These are phyloP conservation scores for Schizopygopsis pylzovi DNA, from an alignment of 2,797 vertebrate species.

Conservation along the genomic window DNA sequence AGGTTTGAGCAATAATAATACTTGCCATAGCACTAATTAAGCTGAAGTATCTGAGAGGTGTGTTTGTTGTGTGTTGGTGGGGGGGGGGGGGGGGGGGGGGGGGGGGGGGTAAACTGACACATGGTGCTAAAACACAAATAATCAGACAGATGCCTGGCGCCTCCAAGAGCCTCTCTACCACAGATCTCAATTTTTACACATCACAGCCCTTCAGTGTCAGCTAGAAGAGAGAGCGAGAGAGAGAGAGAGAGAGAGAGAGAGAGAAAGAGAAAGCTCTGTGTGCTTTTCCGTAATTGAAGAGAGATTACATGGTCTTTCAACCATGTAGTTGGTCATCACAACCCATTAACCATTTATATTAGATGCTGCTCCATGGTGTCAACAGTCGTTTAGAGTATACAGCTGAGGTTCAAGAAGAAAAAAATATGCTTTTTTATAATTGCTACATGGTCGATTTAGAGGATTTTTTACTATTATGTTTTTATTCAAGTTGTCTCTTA, in stretches of 20 bases:
- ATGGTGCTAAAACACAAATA: slow-evolving; percentile 69
- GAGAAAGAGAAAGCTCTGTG: slow-evolving; percentile 73
- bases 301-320: slow-evolving; percentile 94
- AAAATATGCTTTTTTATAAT: slow-evolving; percentile 36
- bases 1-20: slow-evolving; percentile 13
- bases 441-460: slow-evolving; percentile 30
- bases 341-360: slow-evolving; percentile 91
- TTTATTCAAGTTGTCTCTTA: slow-evolving; percentile 1
- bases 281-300: slow-evolving; percentile 94
- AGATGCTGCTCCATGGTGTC: slow-evolving; percentile 93
- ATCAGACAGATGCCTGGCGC: slow-evolving; percentile 84
- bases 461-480: slow-evolving; percentile 42
- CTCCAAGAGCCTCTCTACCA: slow-evolving; percentile 81
- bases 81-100: slow-evolving; percentile 65
- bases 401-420: slow-evolving; percentile 72
- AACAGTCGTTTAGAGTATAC: slow-evolving; percentile 88
- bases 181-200: slow-evolving; percentile 90
- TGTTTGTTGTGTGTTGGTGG: slow-evolving; percentile 49
- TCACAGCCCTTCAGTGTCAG: slow-evolving; percentile 85
- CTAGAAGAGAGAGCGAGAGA: slow-evolving; percentile 71
- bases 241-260: slow-evolving; percentile 40
- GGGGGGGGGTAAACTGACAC: slow-evolving; percentile 60
- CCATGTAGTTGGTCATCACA: slow-evolving; percentile 94
- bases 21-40: neutral
- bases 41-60: slow-evolving; percentile 65